Conservation (phyloP, 2,888 invertebrate species). For the Oegoconia quadripuncta region DNA sequence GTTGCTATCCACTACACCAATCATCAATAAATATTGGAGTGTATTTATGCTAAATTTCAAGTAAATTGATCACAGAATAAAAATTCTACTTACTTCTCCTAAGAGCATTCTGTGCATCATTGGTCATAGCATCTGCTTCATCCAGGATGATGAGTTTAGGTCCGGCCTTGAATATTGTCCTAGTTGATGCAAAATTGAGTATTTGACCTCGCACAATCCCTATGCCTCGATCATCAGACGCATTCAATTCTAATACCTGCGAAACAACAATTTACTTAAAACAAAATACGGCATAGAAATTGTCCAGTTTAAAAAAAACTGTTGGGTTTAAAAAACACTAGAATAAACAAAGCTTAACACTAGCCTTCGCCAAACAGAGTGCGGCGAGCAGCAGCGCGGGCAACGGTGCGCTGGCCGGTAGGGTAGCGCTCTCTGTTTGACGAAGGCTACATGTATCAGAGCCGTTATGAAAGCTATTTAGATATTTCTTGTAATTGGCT, state of each 20-base stretch:
- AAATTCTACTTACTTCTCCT: conserved; percentile 85
- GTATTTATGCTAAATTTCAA: neutral
- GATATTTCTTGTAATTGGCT: too few species aligned
- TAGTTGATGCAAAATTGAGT: conserved; percentile 96
- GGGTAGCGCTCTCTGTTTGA: too few species aligned
- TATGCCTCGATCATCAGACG: conserved; percentile 98
- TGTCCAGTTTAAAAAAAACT: too few species aligned
- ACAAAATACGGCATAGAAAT: neutral
- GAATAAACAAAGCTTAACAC: too few species aligned
- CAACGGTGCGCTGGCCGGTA: too few species aligned
- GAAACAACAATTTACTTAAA: conserved; percentile 8
- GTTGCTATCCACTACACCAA: too few species aligned
- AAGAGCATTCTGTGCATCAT: conserved; percentile 99
- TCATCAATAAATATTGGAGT: too few species aligned
- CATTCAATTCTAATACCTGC: conserved; percentile 94
- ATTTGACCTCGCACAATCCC: conserved; percentile 96
- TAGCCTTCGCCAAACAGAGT: too few species aligned
- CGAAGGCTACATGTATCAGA: too few species aligned
- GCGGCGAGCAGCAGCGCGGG: too few species aligned
- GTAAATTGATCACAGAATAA: conserved; percentile 7
- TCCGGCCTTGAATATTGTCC: conserved; percentile 95
- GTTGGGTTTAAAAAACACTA: too few species aligned
- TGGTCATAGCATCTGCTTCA: conserved; percentile 99
- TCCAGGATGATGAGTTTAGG: conserved; percentile 98
- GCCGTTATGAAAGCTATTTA: too few species aligned